These are phyloP conservation scores for Atlantisia rogersi DNA, from an alignment of 2,113 vertebrate species.

Conservation along the genomic window DNA sequence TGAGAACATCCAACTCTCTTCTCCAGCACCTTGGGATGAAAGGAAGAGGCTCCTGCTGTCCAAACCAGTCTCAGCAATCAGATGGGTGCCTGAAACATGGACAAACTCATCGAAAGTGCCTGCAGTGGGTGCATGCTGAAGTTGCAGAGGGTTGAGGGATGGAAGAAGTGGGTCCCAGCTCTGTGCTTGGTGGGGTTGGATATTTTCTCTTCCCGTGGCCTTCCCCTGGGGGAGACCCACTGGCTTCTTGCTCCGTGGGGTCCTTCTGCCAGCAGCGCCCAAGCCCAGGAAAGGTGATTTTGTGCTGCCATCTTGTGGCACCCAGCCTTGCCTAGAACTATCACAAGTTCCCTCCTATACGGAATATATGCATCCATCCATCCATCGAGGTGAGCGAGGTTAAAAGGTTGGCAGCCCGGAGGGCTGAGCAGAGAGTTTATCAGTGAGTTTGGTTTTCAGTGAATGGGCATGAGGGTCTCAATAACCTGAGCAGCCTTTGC, in stretches of 20 bases:
- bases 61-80: not conserved
- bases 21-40: not conserved
- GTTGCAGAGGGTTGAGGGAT: not conserved
- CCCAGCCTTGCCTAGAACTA: fast-evolving
- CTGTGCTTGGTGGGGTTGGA: not conserved
- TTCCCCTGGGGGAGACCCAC: fast-evolving
- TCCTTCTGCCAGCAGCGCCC: fast-evolving
- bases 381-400: fast-evolving
- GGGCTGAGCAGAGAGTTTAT: not conserved
- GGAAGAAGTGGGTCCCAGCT: fast-evolving
- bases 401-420: not conserved
- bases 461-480: not conserved
- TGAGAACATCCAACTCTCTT: not conserved
- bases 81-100: too few species aligned
- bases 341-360: fast-evolving
- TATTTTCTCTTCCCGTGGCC: not conserved
- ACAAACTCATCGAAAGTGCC: not conserved
- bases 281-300: not conserved
- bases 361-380: fast-evolving
- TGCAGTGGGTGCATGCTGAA: not conserved
- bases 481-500: not conserved
- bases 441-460: not conserved
- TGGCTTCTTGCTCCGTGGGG: not conserved
- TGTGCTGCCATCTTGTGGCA: constrained; percentile 53
- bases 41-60: not conserved